A percentile compares a stretch with the other conserved stretches of the same genome.
Conservation (phyloP, 2,797 vertebrate genomes). For the Pteropus rufus region DNA sequence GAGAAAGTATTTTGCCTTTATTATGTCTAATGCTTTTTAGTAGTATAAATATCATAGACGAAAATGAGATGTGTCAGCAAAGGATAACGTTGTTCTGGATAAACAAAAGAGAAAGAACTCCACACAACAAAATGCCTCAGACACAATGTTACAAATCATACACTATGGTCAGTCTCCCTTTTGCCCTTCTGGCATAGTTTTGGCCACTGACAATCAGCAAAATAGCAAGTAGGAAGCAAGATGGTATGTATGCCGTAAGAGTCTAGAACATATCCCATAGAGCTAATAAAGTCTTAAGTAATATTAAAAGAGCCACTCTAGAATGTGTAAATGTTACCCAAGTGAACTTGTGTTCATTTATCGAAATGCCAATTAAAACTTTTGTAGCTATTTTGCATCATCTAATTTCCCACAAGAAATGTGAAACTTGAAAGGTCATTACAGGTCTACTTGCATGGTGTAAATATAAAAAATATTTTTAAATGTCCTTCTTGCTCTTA, state of each 20-base stretch:
- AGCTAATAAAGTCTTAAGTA: not conserved
- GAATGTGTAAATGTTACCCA: not conserved
- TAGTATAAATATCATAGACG: not conserved
- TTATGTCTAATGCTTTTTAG: not conserved
- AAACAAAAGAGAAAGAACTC: not conserved
- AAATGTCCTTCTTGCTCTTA: not conserved
- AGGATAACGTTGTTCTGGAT: not conserved
- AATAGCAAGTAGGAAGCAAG: not conserved
- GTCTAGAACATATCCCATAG: not conserved
- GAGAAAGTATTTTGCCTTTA: not conserved
- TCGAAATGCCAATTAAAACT: constrained; percentile 26
- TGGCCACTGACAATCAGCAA: not conserved
- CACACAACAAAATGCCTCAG: not conserved
- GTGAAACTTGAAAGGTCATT: not conserved
- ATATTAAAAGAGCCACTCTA: not conserved
- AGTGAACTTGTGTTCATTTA: constrained; percentile 19
- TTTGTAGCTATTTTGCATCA: not conserved
- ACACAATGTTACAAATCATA: not conserved
- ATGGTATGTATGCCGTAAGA: not conserved
- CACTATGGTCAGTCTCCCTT: not conserved
- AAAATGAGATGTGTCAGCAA: constrained; percentile 15
- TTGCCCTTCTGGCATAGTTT: not conserved
- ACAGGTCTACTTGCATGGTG: not conserved
- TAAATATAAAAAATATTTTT: not conserved
- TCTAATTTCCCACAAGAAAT: constrained; percentile 23